Evolutionary conservation across 2,797 vertebrate genomes (phyloP).

Genomic region (Gadopsis marmoratus): DNA sequence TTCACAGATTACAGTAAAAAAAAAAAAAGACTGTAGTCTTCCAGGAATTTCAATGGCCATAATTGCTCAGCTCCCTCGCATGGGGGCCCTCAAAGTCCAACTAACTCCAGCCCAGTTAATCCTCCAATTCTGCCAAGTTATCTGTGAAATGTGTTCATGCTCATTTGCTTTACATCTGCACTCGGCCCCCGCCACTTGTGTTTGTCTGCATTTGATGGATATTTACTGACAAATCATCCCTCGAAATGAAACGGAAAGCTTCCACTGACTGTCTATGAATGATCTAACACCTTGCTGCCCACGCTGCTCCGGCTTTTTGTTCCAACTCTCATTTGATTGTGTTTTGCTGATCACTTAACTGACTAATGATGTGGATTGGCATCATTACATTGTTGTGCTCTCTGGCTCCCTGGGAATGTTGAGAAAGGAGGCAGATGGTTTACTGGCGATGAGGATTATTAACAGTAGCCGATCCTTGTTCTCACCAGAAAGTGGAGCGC

Average conservation of each 20-base stretch:
- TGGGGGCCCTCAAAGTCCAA: slow-evolving; percentile 49
- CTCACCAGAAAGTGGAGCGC: slow-evolving; percentile 50
- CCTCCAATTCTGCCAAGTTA: slow-evolving; percentile 67
- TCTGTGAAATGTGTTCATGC: slow-evolving; percentile 73
- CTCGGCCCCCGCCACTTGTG: slow-evolving; percentile 32
- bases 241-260: slow-evolving; percentile 33
- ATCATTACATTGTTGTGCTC: slow-evolving; percentile 65
- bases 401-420: slow-evolving; percentile 53
- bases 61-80: slow-evolving; percentile 39
- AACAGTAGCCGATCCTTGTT: slow-evolving; percentile 54
- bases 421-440: slow-evolving; percentile 67
- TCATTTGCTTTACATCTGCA: slow-evolving; percentile 66
- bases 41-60: slow-evolving; percentile 38
- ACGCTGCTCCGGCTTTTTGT: slow-evolving; percentile 61
- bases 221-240: slow-evolving; percentile 70
- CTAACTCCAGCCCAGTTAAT: slow-evolving; percentile 69
- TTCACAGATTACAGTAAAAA: slow-evolving; percentile 28
- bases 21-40: slow-evolving; percentile 5
- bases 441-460: slow-evolving; percentile 49
- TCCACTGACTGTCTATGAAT: slow-evolving; percentile 22
- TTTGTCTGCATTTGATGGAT: slow-evolving; percentile 74
- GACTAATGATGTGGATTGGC: slow-evolving; percentile 70
- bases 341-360: slow-evolving; percentile 71
- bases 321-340: slow-evolving; percentile 59
- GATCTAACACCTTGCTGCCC: slow-evolving; percentile 39